Percentiles rank a stretch among this genome's conserved stretches.
Conservation (phyloP, 2,113 vertebrate genomes). For the Polypterus bichir region DNA sequence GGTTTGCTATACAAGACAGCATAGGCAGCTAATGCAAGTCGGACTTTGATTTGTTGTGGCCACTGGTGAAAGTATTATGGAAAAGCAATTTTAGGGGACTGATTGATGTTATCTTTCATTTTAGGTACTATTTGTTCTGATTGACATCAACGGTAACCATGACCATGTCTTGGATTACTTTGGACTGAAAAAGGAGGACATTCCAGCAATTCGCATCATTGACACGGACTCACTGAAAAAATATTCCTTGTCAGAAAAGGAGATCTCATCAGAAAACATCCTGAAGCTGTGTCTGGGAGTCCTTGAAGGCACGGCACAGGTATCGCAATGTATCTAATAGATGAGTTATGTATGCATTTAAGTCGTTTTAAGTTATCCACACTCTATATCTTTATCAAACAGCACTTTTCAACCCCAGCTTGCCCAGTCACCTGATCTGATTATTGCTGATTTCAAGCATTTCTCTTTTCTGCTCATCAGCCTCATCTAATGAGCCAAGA, state of each 20-base stretch:
- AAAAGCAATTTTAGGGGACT: too few relatives aligned
- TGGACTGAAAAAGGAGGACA: conserved; percentile 39
- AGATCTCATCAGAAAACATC: conserved; percentile 33
- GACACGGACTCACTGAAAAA: conserved; percentile 60
- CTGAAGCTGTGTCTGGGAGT: conserved; percentile 47
- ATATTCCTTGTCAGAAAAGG: conserved; percentile 29
- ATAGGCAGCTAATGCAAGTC: too few relatives aligned
- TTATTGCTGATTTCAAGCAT: too few relatives aligned
- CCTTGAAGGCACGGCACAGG: conserved; percentile 57
- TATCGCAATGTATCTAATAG: conserved; percentile 22
- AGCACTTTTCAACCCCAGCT: too few relatives aligned
- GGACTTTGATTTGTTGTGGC: too few relatives aligned
- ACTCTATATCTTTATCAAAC: too few relatives aligned
- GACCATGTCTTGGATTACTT: conserved; percentile 63
- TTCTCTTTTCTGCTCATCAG: conserved; percentile 31
- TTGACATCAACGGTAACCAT: conserved; percentile 39
- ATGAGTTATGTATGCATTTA: too few relatives aligned
- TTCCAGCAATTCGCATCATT: conserved; percentile 59
- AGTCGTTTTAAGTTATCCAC: too few relatives aligned
- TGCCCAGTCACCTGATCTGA: too few relatives aligned
- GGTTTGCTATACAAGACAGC: too few relatives aligned
- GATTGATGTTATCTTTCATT: too few relatives aligned
- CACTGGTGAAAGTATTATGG: too few relatives aligned
- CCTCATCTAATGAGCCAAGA: conserved; percentile 60
- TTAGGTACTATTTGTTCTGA: conserved; percentile 67